Conservation (phyloP, 92 coral and sea anemone species). For the Porites evermanni region DNA sequence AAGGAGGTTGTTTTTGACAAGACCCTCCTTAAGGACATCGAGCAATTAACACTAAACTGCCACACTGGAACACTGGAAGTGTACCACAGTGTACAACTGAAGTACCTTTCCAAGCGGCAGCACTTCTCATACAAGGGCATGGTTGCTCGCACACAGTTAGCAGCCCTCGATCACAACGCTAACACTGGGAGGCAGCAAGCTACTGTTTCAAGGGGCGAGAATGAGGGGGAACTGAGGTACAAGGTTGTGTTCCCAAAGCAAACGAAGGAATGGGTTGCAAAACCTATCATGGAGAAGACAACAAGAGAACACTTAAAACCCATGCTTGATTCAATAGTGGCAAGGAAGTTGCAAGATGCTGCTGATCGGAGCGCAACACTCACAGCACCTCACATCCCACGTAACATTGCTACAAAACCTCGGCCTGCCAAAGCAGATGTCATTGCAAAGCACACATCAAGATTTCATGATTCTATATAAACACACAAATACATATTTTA, state of each 20-base stretch:
- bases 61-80: too few species aligned
- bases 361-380: too few species aligned
- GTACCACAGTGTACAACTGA: background rate
- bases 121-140: constrained; percentile 46
- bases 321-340: constrained; percentile 38
- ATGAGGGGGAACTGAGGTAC: constrained; percentile 45
- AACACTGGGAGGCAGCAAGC: constrained; percentile 64
- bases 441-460: too few species aligned
- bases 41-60: too few species aligned
- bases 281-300: constrained; percentile 56
- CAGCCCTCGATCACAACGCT: constrained; percentile 67
- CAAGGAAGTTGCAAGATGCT: too few species aligned
- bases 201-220: constrained; percentile 32
- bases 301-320: constrained; percentile 47
- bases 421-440: too few species aligned
- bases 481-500: too few species aligned
- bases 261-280: constrained; percentile 62
- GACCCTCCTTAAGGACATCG: too few species aligned
- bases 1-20: constrained; percentile 38
- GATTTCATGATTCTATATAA: too few species aligned
- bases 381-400: too few species aligned
- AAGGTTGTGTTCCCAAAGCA: constrained; percentile 58
- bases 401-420: too few species aligned
- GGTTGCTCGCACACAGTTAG: constrained; percentile 66
- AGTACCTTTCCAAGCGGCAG: constrained; percentile 62